phyloP scores from a whole-genome alignment of 1,140 invertebrate genomes.

The Lordiphosa clarofinis region DNA sequence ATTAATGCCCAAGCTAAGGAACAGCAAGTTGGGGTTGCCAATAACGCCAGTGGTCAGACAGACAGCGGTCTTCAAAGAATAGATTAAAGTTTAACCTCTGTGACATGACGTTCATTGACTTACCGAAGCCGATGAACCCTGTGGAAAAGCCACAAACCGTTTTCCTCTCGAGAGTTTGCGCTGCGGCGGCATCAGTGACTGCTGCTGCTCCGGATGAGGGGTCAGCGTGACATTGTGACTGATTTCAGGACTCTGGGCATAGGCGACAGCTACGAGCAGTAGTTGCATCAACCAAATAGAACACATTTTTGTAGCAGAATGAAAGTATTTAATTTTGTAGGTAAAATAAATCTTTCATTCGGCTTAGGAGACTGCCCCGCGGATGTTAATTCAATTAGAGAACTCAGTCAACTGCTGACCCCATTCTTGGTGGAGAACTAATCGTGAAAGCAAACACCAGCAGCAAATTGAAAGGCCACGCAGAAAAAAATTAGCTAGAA shows the following conservation, averaged over 20 bases:
- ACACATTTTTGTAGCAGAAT: slow-evolving; percentile 57
- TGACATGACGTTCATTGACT: slow-evolving; percentile 41
- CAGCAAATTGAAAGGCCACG: slow-evolving; percentile 47
- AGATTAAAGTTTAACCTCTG: neutral
- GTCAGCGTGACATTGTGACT: slow-evolving; percentile 56
- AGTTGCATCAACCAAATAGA: slow-evolving; percentile 31
- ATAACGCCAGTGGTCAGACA: slow-evolving; percentile 74
- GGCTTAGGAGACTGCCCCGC: neutral
- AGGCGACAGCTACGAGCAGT: slow-evolving; percentile 4
- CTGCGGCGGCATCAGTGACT: slow-evolving; percentile 45
- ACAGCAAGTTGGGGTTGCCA: slow-evolving; percentile 72
- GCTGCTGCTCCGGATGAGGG: slow-evolving; percentile 17
- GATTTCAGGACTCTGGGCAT: slow-evolving; percentile 39
- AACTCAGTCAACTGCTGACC: slow-evolving; percentile 40
- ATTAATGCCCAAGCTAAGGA: slow-evolving; percentile 81
- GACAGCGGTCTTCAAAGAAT: slow-evolving; percentile 51
- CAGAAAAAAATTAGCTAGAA: slow-evolving; percentile 6
- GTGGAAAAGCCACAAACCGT: slow-evolving; percentile 79
- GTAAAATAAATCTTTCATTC: neutral
- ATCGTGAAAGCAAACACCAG: slow-evolving; percentile 44
- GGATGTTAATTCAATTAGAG: slow-evolving; percentile 68
- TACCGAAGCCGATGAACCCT: slow-evolving; percentile 79
- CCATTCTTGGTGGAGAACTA: slow-evolving; percentile 29
- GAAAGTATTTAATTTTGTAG: slow-evolving; percentile 19
- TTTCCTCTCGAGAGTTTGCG: slow-evolving; percentile 69